Evolutionary conservation across 2,797 vertebrate species (phyloP), one percentile per base, ranked within the genome.

Genomic region (Catamblyrhynchus diadema): DNA sequence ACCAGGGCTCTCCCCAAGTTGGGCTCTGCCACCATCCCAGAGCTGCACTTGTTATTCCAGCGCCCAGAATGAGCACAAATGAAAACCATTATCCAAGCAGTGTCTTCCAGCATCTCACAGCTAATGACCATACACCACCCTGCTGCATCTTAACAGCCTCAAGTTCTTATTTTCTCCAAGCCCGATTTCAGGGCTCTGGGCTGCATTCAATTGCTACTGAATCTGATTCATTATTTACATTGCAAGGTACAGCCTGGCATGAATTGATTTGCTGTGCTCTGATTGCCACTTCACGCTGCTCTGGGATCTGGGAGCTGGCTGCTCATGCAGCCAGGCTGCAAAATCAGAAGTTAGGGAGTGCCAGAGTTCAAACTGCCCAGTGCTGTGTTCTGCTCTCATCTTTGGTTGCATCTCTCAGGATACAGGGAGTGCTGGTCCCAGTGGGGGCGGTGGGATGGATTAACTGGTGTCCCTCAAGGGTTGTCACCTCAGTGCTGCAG

Each of bases 191-290:
- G 86, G 86, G 83, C 91, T 93, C 5, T 0, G 19, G 45, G 48
- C 56, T 37, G 37, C 10, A 44, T 79, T 86, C 78, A 81, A 0
- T 5, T 10, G 60, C 91, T 21, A 18, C 70, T 5, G 70, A 88
- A 95, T 91, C 86, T 35, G 7, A 89, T 94, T 88, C 79, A 81
- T 86, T 93, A 88, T 95, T 92, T 92, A 86, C 61, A 21, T 90
- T 32, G 84, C 70, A 28, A 94, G 84, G 73, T 86, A 71, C 22
- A n/a, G 89, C 66, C 18, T 3, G 84, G 89, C 66, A 57, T 30
- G 74, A 75, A 94, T 79, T 32, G 87, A 91, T 96, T 94, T 73
- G 93, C 86, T 0, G 61, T 91, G 95, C 93, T 93, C 91, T 81
- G 94, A 69, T 92, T 86, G 83, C 74, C 62, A 16, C 81, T 11